Evolutionary conservation across 1,140 invertebrate species (phyloP), one percentile per base, ranked within the genome.

Genomic region (Bombus confusus): DNA sequence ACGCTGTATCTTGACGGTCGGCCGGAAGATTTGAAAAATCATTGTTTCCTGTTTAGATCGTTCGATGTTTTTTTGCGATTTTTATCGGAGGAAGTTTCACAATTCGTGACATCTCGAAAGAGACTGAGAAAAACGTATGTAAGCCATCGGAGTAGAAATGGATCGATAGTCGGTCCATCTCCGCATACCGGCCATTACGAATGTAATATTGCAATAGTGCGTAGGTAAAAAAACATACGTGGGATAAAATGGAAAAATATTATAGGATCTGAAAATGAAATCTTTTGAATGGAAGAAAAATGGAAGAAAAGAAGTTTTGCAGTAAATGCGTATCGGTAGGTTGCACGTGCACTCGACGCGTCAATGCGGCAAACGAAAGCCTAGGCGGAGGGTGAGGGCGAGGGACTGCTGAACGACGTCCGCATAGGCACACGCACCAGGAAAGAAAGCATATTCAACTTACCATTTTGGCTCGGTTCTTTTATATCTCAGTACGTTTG

Each of bases 401-500:
- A 85, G 87, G 75, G 71, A 75, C 71, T 25, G 66, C 25, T 15
- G 59, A 41, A 8, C 59, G 79, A 86, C 59, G 79, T 72, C 68
- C 37, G 62, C 66, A 57, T 69, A 80, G 69, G 78, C 43, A 80
- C 41, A 81, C 79, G 66, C 59, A 69, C 25, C 81, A 52, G 34
- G 9, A 64, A 76, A 76, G 37, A 83, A 10, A 13, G 59, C 28
- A 31, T 72, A 31, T 15, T 25, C 31, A 69, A 88, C 90, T 90
- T 90, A 90, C 89, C 90, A 91, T 90, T 69, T 75, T 88, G 84
- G 78, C 69, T 73, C 59, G 69, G 59, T 62, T 62, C 31, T 80
- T 85, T 83, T 80, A 74, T 74, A 77, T 77, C 57, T 86, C 69
- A 41, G 28, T 66, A 80, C 72, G 76, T 75, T 81, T 78, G 85